A percentile compares a stretch with the other conserved stretches of the same genome.
phyloP scores from a whole-genome alignment of 2,113 vertebrate species.

The Calidris pygmaea region DNA sequence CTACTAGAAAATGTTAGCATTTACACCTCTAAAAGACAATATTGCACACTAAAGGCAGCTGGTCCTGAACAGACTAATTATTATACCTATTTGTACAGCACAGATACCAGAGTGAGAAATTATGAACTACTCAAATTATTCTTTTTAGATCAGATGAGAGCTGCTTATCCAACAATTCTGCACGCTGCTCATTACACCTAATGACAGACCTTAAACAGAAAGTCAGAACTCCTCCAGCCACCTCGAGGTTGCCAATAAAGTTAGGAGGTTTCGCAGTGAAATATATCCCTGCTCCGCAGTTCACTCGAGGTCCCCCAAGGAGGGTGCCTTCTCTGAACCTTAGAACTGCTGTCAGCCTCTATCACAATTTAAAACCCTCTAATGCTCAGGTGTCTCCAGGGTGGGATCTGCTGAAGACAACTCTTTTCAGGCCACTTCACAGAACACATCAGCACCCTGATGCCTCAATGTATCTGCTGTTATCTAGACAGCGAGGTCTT shows the following conservation, averaged over 20 bases:
- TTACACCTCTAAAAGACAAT: neutral
- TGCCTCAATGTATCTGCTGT: neutral
- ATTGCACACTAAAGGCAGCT: neutral
- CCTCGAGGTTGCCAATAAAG: neutral
- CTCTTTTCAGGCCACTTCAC: neutral
- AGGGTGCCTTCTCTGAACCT: neutral
- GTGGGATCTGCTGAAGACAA: neutral
- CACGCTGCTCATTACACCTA: neutral
- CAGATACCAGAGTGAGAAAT: neutral
- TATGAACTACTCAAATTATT: fast-evolving
- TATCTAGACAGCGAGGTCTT: neutral
- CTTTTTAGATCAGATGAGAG: neutral
- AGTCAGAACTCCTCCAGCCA: neutral
- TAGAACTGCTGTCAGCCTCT: neutral
- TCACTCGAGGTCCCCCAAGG: neutral
- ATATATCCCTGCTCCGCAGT: fast-evolving
- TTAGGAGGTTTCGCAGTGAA: neutral
- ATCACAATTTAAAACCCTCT: fast-evolving
- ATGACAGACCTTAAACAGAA: neutral
- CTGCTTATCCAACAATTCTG: neutral
- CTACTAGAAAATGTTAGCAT: neutral
- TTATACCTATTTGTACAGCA: neutral
- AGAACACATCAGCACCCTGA: fast-evolving
- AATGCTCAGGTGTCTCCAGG: neutral
- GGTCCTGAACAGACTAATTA: neutral